Evolutionary conservation across 2,113 vertebrate species (phyloP).

Genomic region (Cariama cristata): DNA sequence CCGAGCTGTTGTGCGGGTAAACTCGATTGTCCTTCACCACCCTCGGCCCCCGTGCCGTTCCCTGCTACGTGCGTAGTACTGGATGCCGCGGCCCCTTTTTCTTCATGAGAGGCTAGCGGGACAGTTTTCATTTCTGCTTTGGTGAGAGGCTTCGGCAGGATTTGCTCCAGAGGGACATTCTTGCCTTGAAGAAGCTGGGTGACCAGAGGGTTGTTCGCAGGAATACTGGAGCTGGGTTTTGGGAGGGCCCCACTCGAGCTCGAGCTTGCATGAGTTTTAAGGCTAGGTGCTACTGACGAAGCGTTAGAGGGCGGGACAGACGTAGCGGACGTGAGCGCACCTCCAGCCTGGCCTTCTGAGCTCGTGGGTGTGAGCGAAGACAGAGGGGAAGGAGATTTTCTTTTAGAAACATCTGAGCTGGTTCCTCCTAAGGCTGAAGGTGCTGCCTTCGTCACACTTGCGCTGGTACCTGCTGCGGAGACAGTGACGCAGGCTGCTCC

Average conservation of each 20-base stretch:
- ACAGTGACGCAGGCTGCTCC: not conserved
- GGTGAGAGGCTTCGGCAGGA: constrained; percentile 88
- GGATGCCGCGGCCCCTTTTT: constrained; percentile 16
- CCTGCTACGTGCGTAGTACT: not conserved
- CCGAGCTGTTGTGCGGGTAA: constrained; percentile 35
- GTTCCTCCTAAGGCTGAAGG: not conserved
- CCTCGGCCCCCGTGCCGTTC: not conserved
- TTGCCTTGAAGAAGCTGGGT: constrained; percentile 94
- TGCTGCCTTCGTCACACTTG: not conserved
- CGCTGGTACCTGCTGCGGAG: not conserved
- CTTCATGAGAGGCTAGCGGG: constrained; percentile 34
- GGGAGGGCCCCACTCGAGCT: constrained; percentile 29
- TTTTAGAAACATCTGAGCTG: not conserved
- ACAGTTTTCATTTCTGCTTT: constrained; percentile 78
- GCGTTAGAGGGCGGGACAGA: not conserved
- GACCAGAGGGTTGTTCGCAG: constrained; percentile 95
- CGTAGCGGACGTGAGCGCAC: not conserved
- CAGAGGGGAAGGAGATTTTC: not conserved
- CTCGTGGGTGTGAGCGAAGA: not conserved
- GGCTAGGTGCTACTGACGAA: not conserved
- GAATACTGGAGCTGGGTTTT: constrained; percentile 84
- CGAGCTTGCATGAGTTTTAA: constrained; percentile 58
- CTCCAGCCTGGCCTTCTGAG: constrained; percentile 29
- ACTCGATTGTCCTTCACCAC: constrained; percentile 9
- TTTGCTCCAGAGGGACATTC: constrained; percentile 91